These are phyloP conservation scores for Rhinichthys osculus DNA, from an alignment of 2,797 vertebrate genomes.

Conservation along the genomic window DNA sequence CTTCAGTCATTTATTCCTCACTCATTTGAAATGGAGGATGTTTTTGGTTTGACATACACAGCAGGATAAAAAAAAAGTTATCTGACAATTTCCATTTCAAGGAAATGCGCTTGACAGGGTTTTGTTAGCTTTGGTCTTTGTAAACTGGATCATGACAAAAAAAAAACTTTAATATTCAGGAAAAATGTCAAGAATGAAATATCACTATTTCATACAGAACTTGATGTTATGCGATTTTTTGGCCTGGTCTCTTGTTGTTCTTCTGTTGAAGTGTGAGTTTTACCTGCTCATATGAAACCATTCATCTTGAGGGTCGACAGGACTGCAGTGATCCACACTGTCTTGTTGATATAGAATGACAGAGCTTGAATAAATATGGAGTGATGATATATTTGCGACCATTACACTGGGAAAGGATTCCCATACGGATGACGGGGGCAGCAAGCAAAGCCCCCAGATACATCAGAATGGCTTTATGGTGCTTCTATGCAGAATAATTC, in stretches of 20 bases:
- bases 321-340: slow-evolving; percentile 38
- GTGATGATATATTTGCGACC: slow-evolving; percentile 27
- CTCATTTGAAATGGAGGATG: background rate
- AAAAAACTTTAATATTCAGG: background rate
- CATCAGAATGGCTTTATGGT: slow-evolving; percentile 58
- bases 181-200: background rate
- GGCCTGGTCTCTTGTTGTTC: background rate
- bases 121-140: slow-evolving; percentile 15
- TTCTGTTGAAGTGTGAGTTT: slow-evolving; percentile 16
- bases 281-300: slow-evolving; percentile 36
- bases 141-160: background rate
- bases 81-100: background rate
- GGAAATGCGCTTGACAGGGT: background rate
- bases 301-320: slow-evolving; percentile 17
- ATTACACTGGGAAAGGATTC: background rate
- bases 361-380: slow-evolving; percentile 49
- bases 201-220: slow-evolving; percentile 1
- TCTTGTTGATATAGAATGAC: slow-evolving; percentile 37
- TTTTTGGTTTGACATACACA: background rate
- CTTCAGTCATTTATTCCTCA: background rate
- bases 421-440: background rate
- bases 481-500: slow-evolving; percentile 55
- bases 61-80: background rate
- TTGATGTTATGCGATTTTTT: background rate
- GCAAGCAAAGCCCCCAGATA: slow-evolving; percentile 30